Conservation (phyloP, 2,113 vertebrate species). For the Colius striatus region DNA sequence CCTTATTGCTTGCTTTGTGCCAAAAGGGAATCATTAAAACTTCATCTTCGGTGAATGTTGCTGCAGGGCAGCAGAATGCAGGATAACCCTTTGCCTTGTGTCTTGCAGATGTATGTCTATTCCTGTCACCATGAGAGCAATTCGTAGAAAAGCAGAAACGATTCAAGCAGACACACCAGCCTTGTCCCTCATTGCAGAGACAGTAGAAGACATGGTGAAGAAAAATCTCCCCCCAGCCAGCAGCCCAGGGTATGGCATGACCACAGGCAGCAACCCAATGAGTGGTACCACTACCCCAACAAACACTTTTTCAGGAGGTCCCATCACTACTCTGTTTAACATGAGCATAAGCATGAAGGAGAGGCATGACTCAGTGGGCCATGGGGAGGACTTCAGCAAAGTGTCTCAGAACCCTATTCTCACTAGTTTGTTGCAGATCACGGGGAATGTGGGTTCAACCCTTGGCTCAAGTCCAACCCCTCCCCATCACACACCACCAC, state of each 20-base stretch:
- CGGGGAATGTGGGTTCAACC: conserved; percentile 90
- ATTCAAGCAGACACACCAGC: conserved; percentile 98
- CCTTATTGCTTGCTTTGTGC: accelerated
- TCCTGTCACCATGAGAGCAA: conserved; percentile 97
- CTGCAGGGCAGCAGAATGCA: neutral
- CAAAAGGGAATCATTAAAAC: neutral
- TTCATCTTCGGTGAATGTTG: accelerated
- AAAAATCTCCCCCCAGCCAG: conserved; percentile 94
- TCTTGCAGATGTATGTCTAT: conserved; percentile 95
- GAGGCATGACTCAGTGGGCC: conserved; percentile 85
- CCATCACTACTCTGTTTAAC: conserved; percentile 89
- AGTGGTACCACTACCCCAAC: conserved; percentile 90
- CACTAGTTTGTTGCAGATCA: conserved; percentile 96
- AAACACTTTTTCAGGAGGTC: conserved; percentile 86
- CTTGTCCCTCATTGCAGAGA: conserved; percentile 95
- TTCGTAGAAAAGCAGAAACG: conserved; percentile 96
- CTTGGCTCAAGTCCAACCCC: conserved; percentile 91
- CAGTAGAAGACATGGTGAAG: conserved; percentile 98
- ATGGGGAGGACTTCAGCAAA: conserved; percentile 95
- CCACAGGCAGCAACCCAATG: conserved; percentile 85
- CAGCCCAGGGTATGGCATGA: conserved; percentile 95
- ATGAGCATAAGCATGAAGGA: conserved; percentile 87
- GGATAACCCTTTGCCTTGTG: neutral
- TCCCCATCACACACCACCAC: conserved; percentile 94
- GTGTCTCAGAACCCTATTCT: conserved; percentile 98